Conservation (phyloP, 2,113 vertebrate genomes). For the Eurypyga helias region DNA sequence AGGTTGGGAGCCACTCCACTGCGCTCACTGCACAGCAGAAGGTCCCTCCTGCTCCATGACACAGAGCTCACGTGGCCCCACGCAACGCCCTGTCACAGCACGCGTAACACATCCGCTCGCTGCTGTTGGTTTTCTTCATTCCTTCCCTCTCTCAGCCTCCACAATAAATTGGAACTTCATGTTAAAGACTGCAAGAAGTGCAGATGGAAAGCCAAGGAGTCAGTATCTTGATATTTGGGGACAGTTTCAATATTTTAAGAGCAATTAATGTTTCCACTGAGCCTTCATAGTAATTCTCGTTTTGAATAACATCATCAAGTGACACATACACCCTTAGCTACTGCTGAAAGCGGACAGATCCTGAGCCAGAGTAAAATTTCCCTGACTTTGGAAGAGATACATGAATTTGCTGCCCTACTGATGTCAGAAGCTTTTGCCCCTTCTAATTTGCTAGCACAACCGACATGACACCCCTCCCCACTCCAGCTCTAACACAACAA, state of each 20-base stretch:
- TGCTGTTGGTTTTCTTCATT: not conserved
- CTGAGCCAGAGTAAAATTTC: not conserved
- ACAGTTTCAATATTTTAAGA: constrained; percentile 14
- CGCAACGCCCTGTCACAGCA: not conserved
- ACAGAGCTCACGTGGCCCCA: not conserved
- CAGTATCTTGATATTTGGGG: not conserved
- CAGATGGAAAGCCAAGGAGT: not conserved
- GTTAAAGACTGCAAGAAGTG: not conserved
- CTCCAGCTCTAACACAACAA: not conserved
- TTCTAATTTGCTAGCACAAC: not conserved
- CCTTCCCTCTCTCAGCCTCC: not conserved
- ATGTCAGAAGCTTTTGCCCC: not conserved
- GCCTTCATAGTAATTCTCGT: not conserved
- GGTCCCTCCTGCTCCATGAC: not conserved
- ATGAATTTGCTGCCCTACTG: not conserved
- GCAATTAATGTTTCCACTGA: not conserved
- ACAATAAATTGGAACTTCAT: not conserved
- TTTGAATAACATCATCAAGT: not conserved
- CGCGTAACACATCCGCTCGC: not conserved
- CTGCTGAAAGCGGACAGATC: not conserved
- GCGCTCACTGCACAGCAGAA: not conserved
- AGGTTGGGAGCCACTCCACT: fast-evolving
- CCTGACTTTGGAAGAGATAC: not conserved
- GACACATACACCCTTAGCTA: not conserved
- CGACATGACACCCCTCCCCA: not conserved